Evolutionary conservation across 2,888 invertebrate genomes (phyloP).

Genomic region (Timema cristinae): DNA sequence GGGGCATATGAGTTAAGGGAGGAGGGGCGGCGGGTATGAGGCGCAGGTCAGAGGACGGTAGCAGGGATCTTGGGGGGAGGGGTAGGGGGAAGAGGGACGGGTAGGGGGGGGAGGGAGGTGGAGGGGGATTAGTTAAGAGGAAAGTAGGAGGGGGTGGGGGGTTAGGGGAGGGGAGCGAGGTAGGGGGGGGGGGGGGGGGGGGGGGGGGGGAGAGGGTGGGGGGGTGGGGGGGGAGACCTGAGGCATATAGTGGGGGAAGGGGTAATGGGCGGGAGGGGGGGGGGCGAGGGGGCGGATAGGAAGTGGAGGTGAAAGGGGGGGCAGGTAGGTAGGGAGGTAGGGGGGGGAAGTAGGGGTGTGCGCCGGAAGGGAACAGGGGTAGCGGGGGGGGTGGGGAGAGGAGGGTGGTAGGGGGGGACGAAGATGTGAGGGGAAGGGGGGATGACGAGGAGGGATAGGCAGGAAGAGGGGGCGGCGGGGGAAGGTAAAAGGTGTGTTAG

Average conservation of each 20-base stretch:
- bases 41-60: background rate
- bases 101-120: conserved; percentile 31
- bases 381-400: conserved; percentile 24
- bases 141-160: background rate
- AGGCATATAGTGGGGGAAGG: conserved; percentile 9
- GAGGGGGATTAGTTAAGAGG: background rate
- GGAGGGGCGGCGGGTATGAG: background rate
- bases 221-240: conserved; percentile 10
- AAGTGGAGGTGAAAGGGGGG: background rate
- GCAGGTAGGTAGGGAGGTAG: background rate
- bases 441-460: background rate
- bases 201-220: conserved; percentile 20
- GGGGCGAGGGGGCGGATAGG: background rate
- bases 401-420: conserved; percentile 13
- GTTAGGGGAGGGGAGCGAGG: conserved; percentile 7
- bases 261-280: conserved; percentile 14
- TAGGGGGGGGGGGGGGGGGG: too few relatives aligned
- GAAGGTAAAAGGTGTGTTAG: background rate
- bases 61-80: background rate
- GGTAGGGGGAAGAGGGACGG: conserved; percentile 16
- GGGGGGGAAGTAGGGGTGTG: background rate
- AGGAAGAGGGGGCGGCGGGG: background rate
- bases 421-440: conserved; percentile 30
- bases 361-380: conserved; percentile 7
- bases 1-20: background rate